Evolutionary conservation across 2,888 invertebrate species (phyloP).

Genomic region (Morpho helenor): DNA sequence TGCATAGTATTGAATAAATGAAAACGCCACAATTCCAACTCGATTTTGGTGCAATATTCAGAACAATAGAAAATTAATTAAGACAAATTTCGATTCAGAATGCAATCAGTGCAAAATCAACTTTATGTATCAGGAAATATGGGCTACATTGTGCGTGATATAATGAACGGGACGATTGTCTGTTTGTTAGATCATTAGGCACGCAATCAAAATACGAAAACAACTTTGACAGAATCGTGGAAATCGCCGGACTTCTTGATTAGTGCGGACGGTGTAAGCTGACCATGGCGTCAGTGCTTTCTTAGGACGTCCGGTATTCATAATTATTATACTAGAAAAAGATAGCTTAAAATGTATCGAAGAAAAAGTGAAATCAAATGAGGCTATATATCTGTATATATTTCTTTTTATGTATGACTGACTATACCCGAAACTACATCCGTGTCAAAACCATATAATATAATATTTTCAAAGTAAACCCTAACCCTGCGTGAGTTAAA

Average conservation of each 20-base stretch:
- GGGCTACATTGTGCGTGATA: constrained; percentile 1
- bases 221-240: constrained; percentile 67
- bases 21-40: constrained; percentile 3
- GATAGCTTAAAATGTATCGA: too few relatives aligned
- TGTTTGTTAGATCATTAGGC: constrained; percentile 54
- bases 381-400: too few relatives aligned
- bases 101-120: not conserved
- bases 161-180: constrained; percentile 30
- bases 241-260: constrained; percentile 64
- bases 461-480: too few relatives aligned
- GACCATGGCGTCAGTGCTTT: constrained; percentile 21
- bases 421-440: too few relatives aligned
- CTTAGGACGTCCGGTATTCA: too few relatives aligned
- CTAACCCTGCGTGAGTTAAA: too few relatives aligned
- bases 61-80: constrained; percentile 15
- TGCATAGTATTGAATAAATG: constrained; percentile 6
- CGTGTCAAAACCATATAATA: too few relatives aligned
- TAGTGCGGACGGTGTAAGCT: constrained; percentile 38
- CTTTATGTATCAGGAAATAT: not conserved
- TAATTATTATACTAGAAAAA: too few relatives aligned
- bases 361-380: too few relatives aligned
- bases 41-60: constrained; percentile 8
- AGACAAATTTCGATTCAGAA: not conserved
- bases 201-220: constrained; percentile 68
- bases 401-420: too few relatives aligned